Evolutionary conservation across 2,113 vertebrate species (phyloP).

Genomic region (Brevimyrus niger): DNA sequence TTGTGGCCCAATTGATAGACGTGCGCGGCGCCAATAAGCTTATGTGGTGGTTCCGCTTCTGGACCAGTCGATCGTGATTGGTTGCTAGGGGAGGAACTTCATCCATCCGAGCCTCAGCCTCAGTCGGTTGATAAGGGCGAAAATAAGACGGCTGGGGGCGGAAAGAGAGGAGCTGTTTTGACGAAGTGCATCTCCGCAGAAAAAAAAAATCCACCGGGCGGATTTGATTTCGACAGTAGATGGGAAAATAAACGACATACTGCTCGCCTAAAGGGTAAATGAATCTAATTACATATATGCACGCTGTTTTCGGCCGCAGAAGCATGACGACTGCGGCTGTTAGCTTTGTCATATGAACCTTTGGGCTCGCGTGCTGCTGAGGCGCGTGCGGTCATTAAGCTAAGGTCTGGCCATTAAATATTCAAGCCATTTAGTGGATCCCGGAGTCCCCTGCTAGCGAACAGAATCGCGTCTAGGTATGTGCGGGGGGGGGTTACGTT

Average conservation of each 20-base stretch:
- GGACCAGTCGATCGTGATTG: constrained; percentile 5
- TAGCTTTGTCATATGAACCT: background rate
- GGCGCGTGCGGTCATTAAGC: background rate
- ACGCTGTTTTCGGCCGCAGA: background rate
- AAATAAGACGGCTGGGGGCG: background rate
- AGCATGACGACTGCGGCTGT: background rate
- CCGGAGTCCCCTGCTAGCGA: background rate
- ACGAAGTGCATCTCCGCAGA: background rate
- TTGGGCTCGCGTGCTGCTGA: background rate
- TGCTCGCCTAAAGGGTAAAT: constrained; percentile 9
- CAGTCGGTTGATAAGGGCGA: constrained; percentile 2
- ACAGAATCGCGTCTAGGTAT: background rate
- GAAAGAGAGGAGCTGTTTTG: background rate
- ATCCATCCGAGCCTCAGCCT: constrained; percentile 3
- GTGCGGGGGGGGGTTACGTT: background rate
- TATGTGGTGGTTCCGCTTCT: background rate
- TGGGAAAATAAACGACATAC: constrained; percentile 11
- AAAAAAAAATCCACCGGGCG: background rate
- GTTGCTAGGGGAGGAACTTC: constrained; percentile 22
- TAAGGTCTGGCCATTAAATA: background rate
- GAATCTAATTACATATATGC: background rate
- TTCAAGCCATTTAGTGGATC: background rate
- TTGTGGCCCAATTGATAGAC: background rate
- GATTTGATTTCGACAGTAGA: constrained; percentile 2
- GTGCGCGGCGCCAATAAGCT: background rate